A percentile compares a stretch with the other conserved stretches of the same genome.
phyloP scores from a whole-genome alignment of 2,888 invertebrate genomes.

The Ganaspis brasiliensis region DNA sequence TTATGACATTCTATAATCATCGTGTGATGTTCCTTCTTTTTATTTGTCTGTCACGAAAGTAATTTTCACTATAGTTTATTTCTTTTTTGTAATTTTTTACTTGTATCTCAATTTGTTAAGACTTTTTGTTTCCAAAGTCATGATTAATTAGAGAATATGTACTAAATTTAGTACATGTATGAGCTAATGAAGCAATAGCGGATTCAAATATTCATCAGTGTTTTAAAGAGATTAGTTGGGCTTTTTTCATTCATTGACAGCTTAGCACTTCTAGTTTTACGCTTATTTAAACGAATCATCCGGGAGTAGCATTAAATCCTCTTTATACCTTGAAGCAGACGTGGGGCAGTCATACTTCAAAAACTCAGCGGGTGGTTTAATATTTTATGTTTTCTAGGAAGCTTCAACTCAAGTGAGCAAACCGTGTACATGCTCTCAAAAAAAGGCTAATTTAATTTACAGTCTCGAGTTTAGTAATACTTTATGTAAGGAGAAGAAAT shows the following conservation, averaged over 20 bases:
- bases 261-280: background rate
- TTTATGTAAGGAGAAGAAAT: slow-evolving; percentile 9
- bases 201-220: background rate
- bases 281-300: background rate
- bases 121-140: no score
- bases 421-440: background rate
- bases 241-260: background rate
- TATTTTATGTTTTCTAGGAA: slow-evolving; percentile 9
- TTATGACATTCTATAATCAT: background rate
- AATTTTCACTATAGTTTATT: background rate
- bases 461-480: slow-evolving; percentile 1
- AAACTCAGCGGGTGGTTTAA: slow-evolving; percentile 4
- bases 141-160: no score
- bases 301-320: background rate
- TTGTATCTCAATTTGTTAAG: no score
- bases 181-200: no score
- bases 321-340: background rate
- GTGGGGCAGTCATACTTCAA: background rate
- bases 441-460: slow-evolving; percentile 30
- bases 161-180: no score
- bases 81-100: background rate
- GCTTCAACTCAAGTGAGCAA: slow-evolving; percentile 9
- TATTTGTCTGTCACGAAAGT: no score
- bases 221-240: background rate
- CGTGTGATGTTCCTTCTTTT: background rate